Percentiles rank a stretch among this genome's conserved stretches.
Conservation (phyloP, 2,797 vertebrate genomes). For the Anolis apletophallus region DNA sequence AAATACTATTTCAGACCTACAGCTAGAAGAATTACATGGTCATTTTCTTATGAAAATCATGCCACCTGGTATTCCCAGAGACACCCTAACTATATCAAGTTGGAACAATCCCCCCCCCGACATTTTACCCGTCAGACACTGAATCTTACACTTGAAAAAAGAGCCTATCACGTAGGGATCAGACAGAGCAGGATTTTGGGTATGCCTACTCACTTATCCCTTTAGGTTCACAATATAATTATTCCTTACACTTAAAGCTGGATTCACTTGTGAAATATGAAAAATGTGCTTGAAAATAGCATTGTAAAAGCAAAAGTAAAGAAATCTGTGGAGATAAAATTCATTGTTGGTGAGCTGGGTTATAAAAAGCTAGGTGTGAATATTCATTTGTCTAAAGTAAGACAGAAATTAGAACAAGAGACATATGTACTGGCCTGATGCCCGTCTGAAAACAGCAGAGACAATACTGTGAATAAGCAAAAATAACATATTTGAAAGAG, state of each 20-base stretch:
- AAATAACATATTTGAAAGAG: slow-evolving; percentile 5
- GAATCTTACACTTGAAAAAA: no score
- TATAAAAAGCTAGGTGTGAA: slow-evolving; percentile 19
- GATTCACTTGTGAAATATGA: not conserved
- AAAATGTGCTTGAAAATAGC: not conserved
- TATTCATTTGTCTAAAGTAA: slow-evolving; percentile 31
- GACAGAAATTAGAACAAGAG: slow-evolving; percentile 28
- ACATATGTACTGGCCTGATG: not conserved
- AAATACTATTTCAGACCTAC: not conserved
- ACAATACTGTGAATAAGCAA: slow-evolving; percentile 9
- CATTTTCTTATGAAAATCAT: no score
- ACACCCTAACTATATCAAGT: not conserved
- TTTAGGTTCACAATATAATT: not conserved
- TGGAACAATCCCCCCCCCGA: no score
- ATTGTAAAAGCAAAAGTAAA: slow-evolving; percentile 14
- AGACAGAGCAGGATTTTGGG: not conserved
- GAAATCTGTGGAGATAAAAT: not conserved
- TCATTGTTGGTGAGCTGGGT: not conserved
- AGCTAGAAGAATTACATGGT: not conserved
- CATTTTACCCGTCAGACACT: no score
- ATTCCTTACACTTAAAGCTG: not conserved
- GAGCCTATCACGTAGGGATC: not conserved
- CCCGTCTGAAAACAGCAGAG: slow-evolving; percentile 39
- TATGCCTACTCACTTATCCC: not conserved
- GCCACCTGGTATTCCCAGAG: not conserved